Evolutionary conservation across 2,888 invertebrate species (phyloP), one percentile per base, ranked within the genome.

Genomic region (Chalcosyrphus nemorum): DNA sequence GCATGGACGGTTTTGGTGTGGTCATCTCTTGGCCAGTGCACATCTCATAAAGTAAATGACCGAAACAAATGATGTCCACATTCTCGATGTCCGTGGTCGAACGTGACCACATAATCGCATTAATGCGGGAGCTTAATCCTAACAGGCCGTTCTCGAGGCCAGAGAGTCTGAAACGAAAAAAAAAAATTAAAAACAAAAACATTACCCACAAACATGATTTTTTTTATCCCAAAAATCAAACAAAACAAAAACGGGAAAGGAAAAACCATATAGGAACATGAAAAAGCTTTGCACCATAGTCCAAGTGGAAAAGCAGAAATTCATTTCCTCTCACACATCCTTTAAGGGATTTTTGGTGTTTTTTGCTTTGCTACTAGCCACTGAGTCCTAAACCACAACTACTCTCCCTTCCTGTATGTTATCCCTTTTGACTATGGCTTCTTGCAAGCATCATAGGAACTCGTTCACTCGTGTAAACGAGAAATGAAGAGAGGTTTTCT

Each of bases 31-130:
- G 94, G 41, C 97, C 98, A 15, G 96, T 95, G 88, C 97, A 95
- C 97, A 98, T 98, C 92, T 98, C 98, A 91, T 96, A 97, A 74
- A 98, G 92, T 88, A 98, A 94, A 90, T 96, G 96, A 29, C 97
- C 97, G 87, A 97, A 95, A 88, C 94, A 94, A 86, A 95, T 92
- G 13, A 94, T 93, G 89, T 95, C 95, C 74, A 95, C 93, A 89
- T 90, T 92, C 89, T 92, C 93, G 87, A 92, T 92, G 89, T 92
- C 92, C 43, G 89, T 89, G 66, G 90, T 90, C 52, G 91, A 89
- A 84, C 91, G 91, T 70, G 92, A 92, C 92, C 92, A 92, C 91
- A 94, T 92, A 24, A 93, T 90, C 4, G 93, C 92, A 88, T 94
- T 94, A 70, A 92, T 93, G 87, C 92, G 92, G 57, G 93, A 91